Conservation (phyloP, 37 sponge, comb jelly and placozoan species). For the Amphimedon queenslandica region DNA sequence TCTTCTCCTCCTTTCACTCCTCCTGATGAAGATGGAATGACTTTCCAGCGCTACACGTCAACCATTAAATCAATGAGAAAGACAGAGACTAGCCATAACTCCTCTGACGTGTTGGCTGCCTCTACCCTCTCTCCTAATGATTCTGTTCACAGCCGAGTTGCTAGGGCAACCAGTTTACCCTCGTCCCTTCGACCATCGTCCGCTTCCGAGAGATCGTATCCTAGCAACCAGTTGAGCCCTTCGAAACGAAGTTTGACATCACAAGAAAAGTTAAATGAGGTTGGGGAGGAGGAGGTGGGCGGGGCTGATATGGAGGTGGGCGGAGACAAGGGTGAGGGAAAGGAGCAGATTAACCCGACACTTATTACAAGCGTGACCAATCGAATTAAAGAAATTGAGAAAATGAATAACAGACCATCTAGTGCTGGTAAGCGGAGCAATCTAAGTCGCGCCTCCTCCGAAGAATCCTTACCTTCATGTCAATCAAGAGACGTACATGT, state of each 20-base stretch:
- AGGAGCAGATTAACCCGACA: background rate
- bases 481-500: background rate
- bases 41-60: background rate
- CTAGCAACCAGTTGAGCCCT: too few species aligned
- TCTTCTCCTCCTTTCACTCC: slow-evolving; percentile 65
- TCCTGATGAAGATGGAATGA: slow-evolving; percentile 40
- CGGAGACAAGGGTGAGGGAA: background rate
- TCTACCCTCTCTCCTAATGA: background rate
- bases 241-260: background rate
- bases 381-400: slow-evolving; percentile 70
- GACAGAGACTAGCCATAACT: background rate
- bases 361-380: slow-evolving; percentile 44
- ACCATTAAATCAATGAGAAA: background rate
- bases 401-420: slow-evolving; percentile 6
- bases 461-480: background rate
- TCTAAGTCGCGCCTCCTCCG: background rate
- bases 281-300: background rate
- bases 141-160: background rate
- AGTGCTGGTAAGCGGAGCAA: background rate
- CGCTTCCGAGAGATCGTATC: too few species aligned
- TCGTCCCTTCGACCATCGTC: background rate
- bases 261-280: background rate
- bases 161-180: background rate
- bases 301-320: background rate
- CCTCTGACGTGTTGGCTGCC: background rate